These are phyloP conservation scores for Chascanopsetta lugubris DNA, from an alignment of 2,113 vertebrate species.

Conservation along the genomic window DNA sequence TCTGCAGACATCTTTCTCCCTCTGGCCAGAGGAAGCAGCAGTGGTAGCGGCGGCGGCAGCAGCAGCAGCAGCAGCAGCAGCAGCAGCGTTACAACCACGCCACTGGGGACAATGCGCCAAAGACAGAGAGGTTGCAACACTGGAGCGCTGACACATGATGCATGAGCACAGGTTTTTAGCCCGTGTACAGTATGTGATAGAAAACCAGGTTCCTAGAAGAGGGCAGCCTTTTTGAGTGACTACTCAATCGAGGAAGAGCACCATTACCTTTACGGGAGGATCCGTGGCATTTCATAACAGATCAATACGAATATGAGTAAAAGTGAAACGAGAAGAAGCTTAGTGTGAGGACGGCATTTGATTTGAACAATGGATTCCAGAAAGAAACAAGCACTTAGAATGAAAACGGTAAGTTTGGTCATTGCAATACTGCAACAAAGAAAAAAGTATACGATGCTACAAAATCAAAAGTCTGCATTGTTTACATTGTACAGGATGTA, in stretches of 20 bases:
- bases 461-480: neutral
- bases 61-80: conserved; percentile 11
- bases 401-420: conserved; percentile 33
- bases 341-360: neutral
- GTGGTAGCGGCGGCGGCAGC: neutral
- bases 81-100: conserved; percentile 31
- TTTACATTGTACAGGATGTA: neutral
- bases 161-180: neutral
- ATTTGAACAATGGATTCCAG: conserved; percentile 19
- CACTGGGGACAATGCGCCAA: conserved; percentile 57
- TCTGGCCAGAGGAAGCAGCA: neutral
- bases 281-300: neutral
- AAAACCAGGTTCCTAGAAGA: neutral
- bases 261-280: neutral
- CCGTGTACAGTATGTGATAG: neutral
- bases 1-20: neutral
- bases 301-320: neutral
- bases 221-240: neutral
- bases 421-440: neutral
- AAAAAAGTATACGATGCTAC: neutral
- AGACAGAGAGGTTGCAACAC: conserved; percentile 48
- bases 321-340: neutral
- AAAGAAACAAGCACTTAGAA: neutral
- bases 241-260: neutral
- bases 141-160: conserved; percentile 20